A percentile compares a stretch with the other conserved stretches of the same genome.
These are phyloP conservation scores for Ptilonorhynchus violaceus DNA, from an alignment of 2,113 vertebrate species.

Conservation along the genomic window DNA sequence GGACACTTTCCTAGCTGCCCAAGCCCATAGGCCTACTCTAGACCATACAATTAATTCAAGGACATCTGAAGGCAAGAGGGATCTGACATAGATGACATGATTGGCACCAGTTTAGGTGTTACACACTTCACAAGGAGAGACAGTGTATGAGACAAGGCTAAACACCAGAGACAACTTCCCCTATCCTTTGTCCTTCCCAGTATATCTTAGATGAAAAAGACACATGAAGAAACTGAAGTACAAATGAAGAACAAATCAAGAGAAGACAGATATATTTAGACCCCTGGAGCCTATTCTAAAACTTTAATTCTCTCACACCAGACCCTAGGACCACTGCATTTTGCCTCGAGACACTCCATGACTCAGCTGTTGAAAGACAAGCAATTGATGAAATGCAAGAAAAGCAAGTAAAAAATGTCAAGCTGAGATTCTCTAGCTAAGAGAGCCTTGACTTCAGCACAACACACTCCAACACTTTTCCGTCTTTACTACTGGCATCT, in stretches of 20 bases:
- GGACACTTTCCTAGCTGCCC: no score
- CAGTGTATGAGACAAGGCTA: background rate
- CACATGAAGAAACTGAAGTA: background rate
- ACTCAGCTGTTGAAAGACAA: background rate
- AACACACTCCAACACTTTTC: background rate
- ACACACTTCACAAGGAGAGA: background rate
- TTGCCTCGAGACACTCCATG: background rate
- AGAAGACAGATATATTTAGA: background rate
- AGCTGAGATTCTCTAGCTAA: background rate
- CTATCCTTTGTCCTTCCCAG: background rate
- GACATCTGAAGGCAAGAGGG: background rate
- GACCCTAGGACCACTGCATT: background rate
- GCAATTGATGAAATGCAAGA: background rate
- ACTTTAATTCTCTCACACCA: background rate
- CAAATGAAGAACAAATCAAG: background rate
- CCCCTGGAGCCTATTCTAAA: background rate
- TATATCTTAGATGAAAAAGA: background rate
- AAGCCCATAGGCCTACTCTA: background rate
- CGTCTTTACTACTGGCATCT: background rate
- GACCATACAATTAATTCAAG: background rate
- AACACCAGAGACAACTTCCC: background rate
- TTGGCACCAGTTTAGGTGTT: background rate
- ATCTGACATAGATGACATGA: background rate
- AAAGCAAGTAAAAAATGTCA: background rate
- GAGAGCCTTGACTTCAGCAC: background rate